A percentile compares a stretch with the other conserved stretches of the same genome.
Evolutionary conservation across 2,888 invertebrate species (phyloP).

Genomic region (Ophioninae sp.): DNA sequence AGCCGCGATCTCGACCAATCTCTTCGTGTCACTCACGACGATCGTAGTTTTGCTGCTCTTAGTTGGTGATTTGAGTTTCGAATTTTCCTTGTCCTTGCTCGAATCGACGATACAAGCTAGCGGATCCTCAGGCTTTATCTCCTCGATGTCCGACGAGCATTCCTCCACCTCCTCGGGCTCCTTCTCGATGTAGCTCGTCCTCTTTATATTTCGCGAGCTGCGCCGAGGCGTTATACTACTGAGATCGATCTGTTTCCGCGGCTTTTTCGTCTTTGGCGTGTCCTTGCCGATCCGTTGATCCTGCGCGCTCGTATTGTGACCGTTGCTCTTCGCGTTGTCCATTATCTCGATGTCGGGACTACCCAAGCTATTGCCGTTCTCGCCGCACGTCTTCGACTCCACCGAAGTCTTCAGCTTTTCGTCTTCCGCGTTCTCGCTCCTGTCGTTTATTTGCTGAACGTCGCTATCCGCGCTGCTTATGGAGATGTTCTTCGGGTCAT

Average conservation of each 20-base stretch:
- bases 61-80: slow-evolving; percentile 74
- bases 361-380: slow-evolving; percentile 77
- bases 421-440: slow-evolving; percentile 69
- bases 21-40: slow-evolving; percentile 88
- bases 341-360: slow-evolving; percentile 80
- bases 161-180: slow-evolving; percentile 82
- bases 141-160: slow-evolving; percentile 86
- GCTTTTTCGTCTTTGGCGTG: slow-evolving; percentile 73
- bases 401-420: slow-evolving; percentile 69
- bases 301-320: slow-evolving; percentile 71
- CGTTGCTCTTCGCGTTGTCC: slow-evolving; percentile 73
- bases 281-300: slow-evolving; percentile 64
- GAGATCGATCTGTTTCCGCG: slow-evolving; percentile 74
- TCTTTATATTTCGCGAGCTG: slow-evolving; percentile 84
- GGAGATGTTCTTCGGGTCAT: slow-evolving; percentile 71
- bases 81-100: slow-evolving; percentile 79
- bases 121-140: slow-evolving; percentile 84
- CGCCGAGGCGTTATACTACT: slow-evolving; percentile 82
- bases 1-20: slow-evolving; percentile 86
- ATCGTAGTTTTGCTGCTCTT: slow-evolving; percentile 82
- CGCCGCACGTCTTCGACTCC: slow-evolving; percentile 76
- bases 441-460: slow-evolving; percentile 69
- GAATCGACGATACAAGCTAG: slow-evolving; percentile 80
- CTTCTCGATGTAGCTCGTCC: slow-evolving; percentile 83
- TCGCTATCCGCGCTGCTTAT: slow-evolving; percentile 66